phyloP scores from a whole-genome alignment of 2,113 vertebrate genomes.

The Marmota flaviventris region DNA sequence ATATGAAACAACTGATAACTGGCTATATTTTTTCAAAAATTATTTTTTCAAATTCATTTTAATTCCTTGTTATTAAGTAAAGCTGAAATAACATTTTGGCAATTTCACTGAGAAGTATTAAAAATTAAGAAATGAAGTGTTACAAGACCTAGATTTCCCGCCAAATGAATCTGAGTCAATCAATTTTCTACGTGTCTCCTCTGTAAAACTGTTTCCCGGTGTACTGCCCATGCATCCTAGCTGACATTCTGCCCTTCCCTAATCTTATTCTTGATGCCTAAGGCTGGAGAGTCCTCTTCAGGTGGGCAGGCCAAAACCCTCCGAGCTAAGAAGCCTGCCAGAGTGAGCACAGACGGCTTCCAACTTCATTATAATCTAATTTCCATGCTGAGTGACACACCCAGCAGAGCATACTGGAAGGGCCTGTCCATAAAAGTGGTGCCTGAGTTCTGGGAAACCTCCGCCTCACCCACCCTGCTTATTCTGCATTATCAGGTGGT shows the following conservation, averaged over 20 bases:
- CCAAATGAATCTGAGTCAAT: background rate
- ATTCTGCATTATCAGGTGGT: background rate
- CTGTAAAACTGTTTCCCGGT: background rate
- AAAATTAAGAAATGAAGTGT: constrained; percentile 23
- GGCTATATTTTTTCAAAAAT: background rate
- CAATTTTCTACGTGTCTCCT: background rate
- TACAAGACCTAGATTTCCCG: constrained; percentile 28
- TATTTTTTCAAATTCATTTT: constrained; percentile 19
- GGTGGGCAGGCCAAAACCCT: background rate
- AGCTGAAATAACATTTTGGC: constrained; percentile 46
- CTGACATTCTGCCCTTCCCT: background rate
- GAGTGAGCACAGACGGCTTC: background rate
- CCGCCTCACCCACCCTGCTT: no score
- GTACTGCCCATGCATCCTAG: background rate
- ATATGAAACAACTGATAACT: background rate
- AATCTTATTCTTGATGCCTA: background rate
- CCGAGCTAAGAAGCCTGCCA: background rate
- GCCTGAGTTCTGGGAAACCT: background rate
- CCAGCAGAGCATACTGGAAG: no score
- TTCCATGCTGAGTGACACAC: background rate
- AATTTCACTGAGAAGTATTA: constrained; percentile 65
- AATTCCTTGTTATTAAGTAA: constrained; percentile 48
- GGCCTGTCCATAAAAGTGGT: no score
- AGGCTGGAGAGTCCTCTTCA: background rate
- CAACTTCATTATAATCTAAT: background rate